Evolutionary conservation across 2,113 vertebrate genomes (phyloP).

Genomic region (Sterna hirundo): DNA sequence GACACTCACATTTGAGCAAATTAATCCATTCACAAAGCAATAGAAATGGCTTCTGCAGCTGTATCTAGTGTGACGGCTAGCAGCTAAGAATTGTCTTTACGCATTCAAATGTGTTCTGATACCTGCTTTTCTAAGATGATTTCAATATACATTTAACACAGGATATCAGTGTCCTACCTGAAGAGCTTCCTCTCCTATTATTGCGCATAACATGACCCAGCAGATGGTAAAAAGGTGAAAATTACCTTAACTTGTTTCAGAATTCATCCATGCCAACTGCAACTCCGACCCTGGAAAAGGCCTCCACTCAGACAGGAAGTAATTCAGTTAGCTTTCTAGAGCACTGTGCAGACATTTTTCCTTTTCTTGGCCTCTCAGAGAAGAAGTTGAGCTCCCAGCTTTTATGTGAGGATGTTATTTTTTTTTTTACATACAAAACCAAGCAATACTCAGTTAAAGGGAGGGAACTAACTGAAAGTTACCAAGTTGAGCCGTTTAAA

Average conservation of each 20-base stretch:
- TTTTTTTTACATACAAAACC: neutral
- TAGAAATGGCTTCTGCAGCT: neutral
- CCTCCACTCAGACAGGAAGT: neutral
- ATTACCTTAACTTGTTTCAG: neutral
- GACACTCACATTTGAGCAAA: neutral
- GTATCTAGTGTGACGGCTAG: neutral
- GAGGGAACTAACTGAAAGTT: neutral
- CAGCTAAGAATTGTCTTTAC: neutral
- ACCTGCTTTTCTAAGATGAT: neutral
- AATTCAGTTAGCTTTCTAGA: neutral
- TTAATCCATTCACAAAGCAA: neutral
- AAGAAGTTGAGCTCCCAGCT: neutral
- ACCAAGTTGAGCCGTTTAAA: neutral
- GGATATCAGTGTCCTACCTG: neutral
- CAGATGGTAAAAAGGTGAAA: neutral
- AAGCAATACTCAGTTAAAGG: neutral
- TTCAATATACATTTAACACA: neutral
- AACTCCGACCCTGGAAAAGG: neutral
- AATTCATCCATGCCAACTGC: neutral
- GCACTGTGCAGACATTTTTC: neutral
- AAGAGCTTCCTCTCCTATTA: neutral
- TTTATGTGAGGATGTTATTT: neutral
- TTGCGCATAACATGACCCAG: accelerated
- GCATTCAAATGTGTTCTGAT: neutral
- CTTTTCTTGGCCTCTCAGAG: neutral